These are phyloP conservation scores for Geococcyx californianus DNA, from an alignment of 2,113 vertebrate species.

Conservation along the genomic window DNA sequence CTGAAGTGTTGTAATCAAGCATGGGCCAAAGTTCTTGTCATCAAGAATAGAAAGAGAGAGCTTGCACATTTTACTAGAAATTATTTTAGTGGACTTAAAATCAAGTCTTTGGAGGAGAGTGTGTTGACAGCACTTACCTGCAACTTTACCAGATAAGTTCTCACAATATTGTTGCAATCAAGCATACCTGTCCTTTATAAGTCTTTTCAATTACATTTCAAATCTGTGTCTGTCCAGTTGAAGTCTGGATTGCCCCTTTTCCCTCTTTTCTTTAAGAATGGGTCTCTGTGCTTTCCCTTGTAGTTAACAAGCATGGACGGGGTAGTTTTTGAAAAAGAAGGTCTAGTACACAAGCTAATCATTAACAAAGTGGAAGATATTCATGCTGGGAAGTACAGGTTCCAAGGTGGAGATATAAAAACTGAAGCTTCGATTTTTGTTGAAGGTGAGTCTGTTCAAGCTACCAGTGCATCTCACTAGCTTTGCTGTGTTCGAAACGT, in stretches of 20 bases:
- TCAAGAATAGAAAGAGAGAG: neutral
- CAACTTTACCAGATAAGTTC: neutral
- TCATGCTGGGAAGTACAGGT: slow-evolving; percentile 83
- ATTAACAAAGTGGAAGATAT: slow-evolving; percentile 76
- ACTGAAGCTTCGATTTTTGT: slow-evolving; percentile 65
- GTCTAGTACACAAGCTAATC: slow-evolving; percentile 75
- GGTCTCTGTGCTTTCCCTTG: neutral
- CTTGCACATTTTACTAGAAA: neutral
- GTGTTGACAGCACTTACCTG: neutral
- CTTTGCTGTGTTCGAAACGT: neutral
- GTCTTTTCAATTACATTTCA: neutral
- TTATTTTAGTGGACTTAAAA: neutral
- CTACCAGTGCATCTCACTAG: neutral
- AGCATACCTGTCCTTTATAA: neutral
- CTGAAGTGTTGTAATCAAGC: neutral
- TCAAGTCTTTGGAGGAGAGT: neutral
- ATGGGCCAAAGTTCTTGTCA: neutral
- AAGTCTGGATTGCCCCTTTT: neutral
- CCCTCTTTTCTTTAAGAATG: neutral
- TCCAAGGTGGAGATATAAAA: slow-evolving; percentile 76
- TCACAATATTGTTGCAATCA: neutral
- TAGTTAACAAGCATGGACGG: slow-evolving; percentile 80
- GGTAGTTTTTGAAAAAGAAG: slow-evolving; percentile 76
- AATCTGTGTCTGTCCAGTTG: neutral
- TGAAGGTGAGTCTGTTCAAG: slow-evolving; percentile 53